Percentiles rank a stretch among this genome's conserved stretches.
These are phyloP conservation scores for Heliconius aoede DNA, from an alignment of 2,888 invertebrate genomes.

Conservation along the genomic window DNA sequence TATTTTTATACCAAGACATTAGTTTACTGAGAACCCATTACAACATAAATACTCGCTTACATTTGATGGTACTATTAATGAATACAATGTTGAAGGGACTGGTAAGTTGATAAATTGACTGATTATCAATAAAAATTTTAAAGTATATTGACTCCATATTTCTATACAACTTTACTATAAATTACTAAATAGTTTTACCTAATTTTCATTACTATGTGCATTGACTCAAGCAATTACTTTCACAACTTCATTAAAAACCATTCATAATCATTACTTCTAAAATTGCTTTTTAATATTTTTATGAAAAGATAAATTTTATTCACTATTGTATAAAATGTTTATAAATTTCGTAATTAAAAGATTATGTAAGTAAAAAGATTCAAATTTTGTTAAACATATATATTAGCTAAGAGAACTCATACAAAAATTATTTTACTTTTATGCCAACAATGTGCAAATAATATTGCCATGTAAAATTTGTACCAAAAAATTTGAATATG, in stretches of 20 bases:
- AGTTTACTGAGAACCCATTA: neutral
- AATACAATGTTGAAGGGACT: slow-evolving; percentile 58
- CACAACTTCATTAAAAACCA: neutral
- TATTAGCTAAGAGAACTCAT: neutral
- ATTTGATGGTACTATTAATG: slow-evolving; percentile 26
- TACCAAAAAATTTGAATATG: slow-evolving; percentile 17
- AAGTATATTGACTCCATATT: neutral
- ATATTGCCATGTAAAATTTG: slow-evolving; percentile 25
- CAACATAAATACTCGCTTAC: neutral
- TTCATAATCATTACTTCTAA: neutral
- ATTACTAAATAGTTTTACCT: neutral
- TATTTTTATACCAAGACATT: neutral
- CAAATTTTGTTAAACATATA: neutral
- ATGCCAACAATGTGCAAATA: neutral
- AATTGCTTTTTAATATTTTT: neutral
- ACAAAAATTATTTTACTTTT: neutral
- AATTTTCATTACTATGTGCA: neutral
- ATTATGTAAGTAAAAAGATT: too few relatives aligned
- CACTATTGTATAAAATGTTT: neutral
- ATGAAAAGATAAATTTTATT: neutral
- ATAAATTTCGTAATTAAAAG: neutral
- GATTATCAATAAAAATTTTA: neutral
- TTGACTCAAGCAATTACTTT: neutral
- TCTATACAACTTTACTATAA: neutral
- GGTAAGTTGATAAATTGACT: slow-evolving; percentile 50